Conservation (phyloP, 2,888 invertebrate genomes). For the Dryomyza anilis region DNA sequence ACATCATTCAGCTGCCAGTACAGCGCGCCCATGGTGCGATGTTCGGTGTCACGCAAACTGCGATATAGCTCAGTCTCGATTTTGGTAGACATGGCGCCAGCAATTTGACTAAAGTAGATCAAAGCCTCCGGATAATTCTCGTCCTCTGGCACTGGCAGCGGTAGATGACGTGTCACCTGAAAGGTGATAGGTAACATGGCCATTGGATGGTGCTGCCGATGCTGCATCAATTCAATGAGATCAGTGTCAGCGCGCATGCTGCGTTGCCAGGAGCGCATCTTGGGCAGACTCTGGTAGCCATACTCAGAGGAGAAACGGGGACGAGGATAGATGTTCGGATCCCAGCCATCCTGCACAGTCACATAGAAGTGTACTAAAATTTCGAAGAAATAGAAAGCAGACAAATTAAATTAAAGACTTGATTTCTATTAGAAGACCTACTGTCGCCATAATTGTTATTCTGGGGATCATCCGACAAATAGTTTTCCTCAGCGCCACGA, state of each 20-base stretch:
- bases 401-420: background rate
- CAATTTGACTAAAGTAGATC: slow-evolving; percentile 86
- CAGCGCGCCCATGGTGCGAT: slow-evolving; percentile 89
- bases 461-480: slow-evolving; percentile 78
- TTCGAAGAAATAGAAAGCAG: slow-evolving; percentile 39
- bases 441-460: slow-evolving; percentile 84
- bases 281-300: slow-evolving; percentile 90
- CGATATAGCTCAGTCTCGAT: slow-evolving; percentile 84
- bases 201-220: slow-evolving; percentile 85
- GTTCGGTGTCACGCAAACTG: slow-evolving; percentile 59
- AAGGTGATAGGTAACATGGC: slow-evolving; percentile 71
- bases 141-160: slow-evolving; percentile 65
- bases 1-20: slow-evolving; percentile 99
- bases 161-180: slow-evolving; percentile 70
- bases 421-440: slow-evolving; percentile 53
- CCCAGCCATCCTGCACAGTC: slow-evolving; percentile 81
- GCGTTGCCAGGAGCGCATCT: slow-evolving; percentile 69
- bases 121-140: slow-evolving; percentile 69
- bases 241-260: slow-evolving; percentile 65
- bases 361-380: slow-evolving; percentile 92
- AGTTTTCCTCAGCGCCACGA: slow-evolving; percentile 73
- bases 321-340: slow-evolving; percentile 74
- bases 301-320: slow-evolving; percentile 95
- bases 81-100: slow-evolving; percentile 88
- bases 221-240: slow-evolving; percentile 70